Evolutionary conservation across 2,113 vertebrate genomes (phyloP).

Genomic region (Anas platyrhynchos): DNA sequence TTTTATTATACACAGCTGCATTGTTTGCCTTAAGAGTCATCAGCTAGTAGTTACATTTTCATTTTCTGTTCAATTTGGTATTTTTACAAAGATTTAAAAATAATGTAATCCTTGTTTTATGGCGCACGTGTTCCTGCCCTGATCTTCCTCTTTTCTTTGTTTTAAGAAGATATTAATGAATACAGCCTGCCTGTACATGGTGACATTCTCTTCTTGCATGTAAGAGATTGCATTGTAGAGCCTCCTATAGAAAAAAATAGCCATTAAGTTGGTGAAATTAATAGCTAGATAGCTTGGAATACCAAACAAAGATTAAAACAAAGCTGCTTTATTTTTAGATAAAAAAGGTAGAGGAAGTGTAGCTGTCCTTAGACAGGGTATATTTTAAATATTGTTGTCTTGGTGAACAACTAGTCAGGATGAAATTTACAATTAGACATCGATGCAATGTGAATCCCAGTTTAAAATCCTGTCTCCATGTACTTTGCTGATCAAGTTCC

Average conservation of each 20-base stretch:
- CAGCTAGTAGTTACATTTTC: conserved; percentile 63
- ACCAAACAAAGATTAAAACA: not conserved
- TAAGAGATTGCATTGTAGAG: conserved; percentile 39
- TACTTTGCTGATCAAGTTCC: conserved; percentile 26
- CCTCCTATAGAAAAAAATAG: not conserved
- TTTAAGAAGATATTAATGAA: conserved; percentile 72
- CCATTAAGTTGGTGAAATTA: not conserved
- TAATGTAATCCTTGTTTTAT: conserved; percentile 49
- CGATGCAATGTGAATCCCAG: not conserved
- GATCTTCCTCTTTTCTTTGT: conserved; percentile 75
- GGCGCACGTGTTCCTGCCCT: conserved; percentile 49
- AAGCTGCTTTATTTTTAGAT: not conserved
- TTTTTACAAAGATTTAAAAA: conserved; percentile 38
- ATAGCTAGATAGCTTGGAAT: not conserved
- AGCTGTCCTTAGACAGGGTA: not conserved
- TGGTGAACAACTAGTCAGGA: not conserved
- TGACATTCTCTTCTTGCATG: conserved; percentile 30
- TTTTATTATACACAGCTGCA: conserved; percentile 70
- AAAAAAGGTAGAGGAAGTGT: not conserved
- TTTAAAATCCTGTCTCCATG: not conserved
- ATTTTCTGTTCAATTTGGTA: conserved; percentile 50
- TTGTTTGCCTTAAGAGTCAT: conserved; percentile 59
- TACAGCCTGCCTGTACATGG: conserved; percentile 46
- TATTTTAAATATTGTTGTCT: not conserved
- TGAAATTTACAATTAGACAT: not conserved